Conservation (phyloP, 2,797 vertebrate species). For the Gadopsis marmoratus region DNA sequence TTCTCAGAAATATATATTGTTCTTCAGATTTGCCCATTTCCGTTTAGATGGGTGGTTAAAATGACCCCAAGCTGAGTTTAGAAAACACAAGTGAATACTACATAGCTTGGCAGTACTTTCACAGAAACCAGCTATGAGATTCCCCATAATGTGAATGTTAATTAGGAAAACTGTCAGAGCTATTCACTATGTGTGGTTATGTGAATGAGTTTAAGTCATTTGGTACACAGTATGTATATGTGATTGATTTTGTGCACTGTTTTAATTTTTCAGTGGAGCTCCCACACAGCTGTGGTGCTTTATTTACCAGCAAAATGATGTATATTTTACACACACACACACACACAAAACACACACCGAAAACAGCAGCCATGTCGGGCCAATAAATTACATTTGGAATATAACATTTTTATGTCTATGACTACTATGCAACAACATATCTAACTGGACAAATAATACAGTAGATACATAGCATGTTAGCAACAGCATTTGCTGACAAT, state of each 20-base stretch:
- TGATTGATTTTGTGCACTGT: constrained; percentile 9
- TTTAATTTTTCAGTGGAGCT: constrained; percentile 5
- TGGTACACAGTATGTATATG: not conserved
- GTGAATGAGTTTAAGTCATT: constrained; percentile 6
- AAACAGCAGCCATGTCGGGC: not conserved
- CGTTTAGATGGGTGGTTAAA: not conserved
- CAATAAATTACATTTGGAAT: constrained; percentile 1
- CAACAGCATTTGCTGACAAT: not conserved
- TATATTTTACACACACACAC: not conserved
- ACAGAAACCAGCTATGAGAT: constrained; percentile 15
- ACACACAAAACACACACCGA: not conserved
- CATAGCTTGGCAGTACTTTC: not conserved
- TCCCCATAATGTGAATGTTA: constrained; percentile 1
- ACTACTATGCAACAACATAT: not conserved
- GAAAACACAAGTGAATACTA: constrained; percentile 1
- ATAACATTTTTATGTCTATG: not conserved
- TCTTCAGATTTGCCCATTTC: not conserved
- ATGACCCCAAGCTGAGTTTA: not conserved
- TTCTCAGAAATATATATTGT: not conserved
- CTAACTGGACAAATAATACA: constrained; percentile 2
- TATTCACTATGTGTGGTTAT: not conserved
- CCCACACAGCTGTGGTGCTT: constrained; percentile 6
- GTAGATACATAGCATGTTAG: not conserved
- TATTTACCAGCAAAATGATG: not conserved
- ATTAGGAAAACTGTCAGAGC: constrained; percentile 11